A percentile compares a stretch with the other conserved stretches of the same genome.
Conservation (phyloP, 2,797 vertebrate genomes). For the Distichodus sexfasciatus region DNA sequence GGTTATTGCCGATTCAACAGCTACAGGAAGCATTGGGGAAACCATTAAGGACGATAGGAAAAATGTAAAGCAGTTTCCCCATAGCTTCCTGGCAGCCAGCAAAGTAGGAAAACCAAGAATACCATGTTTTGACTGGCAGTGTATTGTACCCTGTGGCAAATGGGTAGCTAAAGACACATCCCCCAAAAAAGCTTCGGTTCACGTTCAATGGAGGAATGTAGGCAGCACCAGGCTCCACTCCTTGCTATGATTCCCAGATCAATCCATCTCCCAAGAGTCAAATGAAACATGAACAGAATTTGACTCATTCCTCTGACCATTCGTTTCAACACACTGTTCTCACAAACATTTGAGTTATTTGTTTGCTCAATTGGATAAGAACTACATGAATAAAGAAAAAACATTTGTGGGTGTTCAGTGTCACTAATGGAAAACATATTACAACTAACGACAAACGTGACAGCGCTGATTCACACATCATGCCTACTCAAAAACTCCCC, state of each 20-base stretch:
- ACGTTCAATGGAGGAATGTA: constrained; percentile 40
- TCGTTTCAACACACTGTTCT: no score
- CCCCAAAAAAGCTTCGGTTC: constrained; percentile 27
- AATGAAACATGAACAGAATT: not conserved
- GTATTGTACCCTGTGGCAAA: constrained; percentile 38
- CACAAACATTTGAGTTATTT: no score
- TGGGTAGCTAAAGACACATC: constrained; percentile 5
- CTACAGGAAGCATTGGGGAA: not conserved
- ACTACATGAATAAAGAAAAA: no score
- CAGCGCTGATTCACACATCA: not conserved
- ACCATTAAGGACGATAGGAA: constrained; percentile 14
- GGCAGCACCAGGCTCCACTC: constrained; percentile 14
- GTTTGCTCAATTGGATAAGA: no score
- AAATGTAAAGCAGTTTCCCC: not conserved
- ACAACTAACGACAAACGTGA: no score
- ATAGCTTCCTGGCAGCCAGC: constrained; percentile 10
- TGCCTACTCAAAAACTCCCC: not conserved
- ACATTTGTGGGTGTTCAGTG: no score
- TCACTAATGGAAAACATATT: no score
- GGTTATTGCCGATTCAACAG: not conserved
- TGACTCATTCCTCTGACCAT: no score
- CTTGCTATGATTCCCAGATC: constrained; percentile 7
- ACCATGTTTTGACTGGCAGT: constrained; percentile 31
- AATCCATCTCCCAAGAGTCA: not conserved
- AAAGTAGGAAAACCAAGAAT: constrained; percentile 36